Conservation (phyloP, 1,140 invertebrate species). For the Melitaea cinxia region DNA sequence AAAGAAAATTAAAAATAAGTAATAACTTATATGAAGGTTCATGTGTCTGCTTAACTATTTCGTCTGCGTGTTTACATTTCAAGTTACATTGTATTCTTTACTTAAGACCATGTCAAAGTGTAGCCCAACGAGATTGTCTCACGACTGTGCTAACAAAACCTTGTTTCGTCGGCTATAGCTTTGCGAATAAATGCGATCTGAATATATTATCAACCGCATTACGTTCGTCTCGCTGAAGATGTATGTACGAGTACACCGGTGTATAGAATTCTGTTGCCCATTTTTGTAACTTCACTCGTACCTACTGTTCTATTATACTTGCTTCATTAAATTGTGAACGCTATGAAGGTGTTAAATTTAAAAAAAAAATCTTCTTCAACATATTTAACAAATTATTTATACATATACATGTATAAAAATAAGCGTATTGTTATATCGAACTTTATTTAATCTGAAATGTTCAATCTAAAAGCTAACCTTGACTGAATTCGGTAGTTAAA, state of each 20-base stretch:
- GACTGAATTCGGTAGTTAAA: not conserved
- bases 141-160: constrained; percentile 61
- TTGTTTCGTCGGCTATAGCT: constrained; percentile 68
- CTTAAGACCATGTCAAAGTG: constrained; percentile 52
- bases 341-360: constrained; percentile 16
- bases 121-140: constrained; percentile 62
- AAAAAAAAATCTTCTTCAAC: too few species aligned
- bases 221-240: constrained; percentile 67
- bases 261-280: constrained; percentile 66
- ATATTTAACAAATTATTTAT: too few species aligned
- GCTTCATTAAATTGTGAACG: constrained; percentile 29
- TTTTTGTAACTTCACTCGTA: constrained; percentile 63
- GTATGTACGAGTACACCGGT: constrained; percentile 50
- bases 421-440: too few species aligned
- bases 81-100: constrained; percentile 27
- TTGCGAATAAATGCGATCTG: constrained; percentile 71
- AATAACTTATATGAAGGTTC: not conserved
- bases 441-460: not conserved
- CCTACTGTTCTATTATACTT: constrained; percentile 39
- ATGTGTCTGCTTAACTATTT: constrained; percentile 1
- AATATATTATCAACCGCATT: constrained; percentile 77
- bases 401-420: too few species aligned
- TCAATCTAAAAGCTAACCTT: not conserved
- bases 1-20: not conserved
- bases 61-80: constrained; percentile 1